Conservation (phyloP, 2,888 invertebrate species). For the Ectemnius lituratus region DNA sequence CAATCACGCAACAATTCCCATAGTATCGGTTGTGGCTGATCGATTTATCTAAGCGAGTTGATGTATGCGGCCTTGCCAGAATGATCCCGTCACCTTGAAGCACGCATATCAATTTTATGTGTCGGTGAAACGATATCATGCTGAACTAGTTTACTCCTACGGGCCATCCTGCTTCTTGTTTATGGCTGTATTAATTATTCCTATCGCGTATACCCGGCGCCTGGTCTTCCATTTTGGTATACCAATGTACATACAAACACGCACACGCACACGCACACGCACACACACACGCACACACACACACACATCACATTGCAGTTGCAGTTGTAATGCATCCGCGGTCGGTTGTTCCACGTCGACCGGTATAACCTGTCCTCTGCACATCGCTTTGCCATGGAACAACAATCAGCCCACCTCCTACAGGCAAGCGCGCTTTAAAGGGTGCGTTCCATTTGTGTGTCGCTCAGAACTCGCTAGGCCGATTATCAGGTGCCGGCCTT, state of each 20-base stretch:
- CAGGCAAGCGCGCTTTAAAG: conserved; percentile 51
- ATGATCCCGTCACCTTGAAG: conserved; percentile 46
- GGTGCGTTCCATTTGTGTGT: conserved; percentile 61
- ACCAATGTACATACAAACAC: conserved; percentile 62
- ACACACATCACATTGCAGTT: conserved; percentile 57
- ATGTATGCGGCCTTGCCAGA: conserved; percentile 36
- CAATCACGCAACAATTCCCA: conserved; percentile 34
- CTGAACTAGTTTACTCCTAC: conserved; percentile 29
- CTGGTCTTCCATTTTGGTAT: neutral
- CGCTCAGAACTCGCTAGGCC: conserved; percentile 57
- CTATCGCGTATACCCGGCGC: conserved; percentile 70
- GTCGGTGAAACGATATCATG: conserved; percentile 67
- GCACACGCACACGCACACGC: conserved; percentile 61
- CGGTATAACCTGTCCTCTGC: conserved; percentile 51
- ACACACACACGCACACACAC: conserved; percentile 63
- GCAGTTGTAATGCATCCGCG: conserved; percentile 63
- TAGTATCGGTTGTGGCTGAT: conserved; percentile 12
- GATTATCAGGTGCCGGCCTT: conserved; percentile 38
- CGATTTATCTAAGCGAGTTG: conserved; percentile 33
- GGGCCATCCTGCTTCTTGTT: conserved; percentile 62
- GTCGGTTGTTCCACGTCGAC: conserved; percentile 53
- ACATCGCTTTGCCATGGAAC: neutral
- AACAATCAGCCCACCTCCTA: neutral
- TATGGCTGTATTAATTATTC: conserved; percentile 76
- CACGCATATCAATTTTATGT: conserved; percentile 73